phyloP scores from a whole-genome alignment of 2,797 vertebrate species.

The Acanthurus tractus region DNA sequence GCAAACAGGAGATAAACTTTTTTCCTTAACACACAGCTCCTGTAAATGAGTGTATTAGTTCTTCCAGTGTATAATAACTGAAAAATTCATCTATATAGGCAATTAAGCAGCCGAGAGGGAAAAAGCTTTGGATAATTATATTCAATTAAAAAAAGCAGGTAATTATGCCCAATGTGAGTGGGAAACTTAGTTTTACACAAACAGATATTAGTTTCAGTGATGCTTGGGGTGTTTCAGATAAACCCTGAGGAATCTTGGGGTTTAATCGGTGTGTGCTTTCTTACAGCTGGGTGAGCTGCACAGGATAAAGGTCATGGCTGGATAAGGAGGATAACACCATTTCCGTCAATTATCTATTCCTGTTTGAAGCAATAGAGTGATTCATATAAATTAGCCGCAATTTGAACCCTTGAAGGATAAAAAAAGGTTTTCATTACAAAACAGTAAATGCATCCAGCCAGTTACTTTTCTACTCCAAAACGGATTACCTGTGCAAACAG shows the following conservation, averaged over 20 bases:
- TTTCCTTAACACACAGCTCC: not conserved
- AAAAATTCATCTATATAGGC: constrained; percentile 40
- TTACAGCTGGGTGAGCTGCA: not conserved
- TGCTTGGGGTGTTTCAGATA: constrained; percentile 18
- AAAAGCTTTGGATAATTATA: constrained; percentile 52
- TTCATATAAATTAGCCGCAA: not conserved
- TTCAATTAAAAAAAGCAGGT: constrained; percentile 56
- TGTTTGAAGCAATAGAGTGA: not conserved
- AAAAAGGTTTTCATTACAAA: constrained; percentile 33
- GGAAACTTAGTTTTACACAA: constrained; percentile 53
- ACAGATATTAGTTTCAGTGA: constrained; percentile 40
- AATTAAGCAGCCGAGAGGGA: constrained; percentile 47
- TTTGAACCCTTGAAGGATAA: constrained; percentile 1
- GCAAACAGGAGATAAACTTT: not conserved
- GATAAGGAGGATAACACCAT: constrained; percentile 27
- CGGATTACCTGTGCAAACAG: constrained; percentile 62
- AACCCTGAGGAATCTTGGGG: constrained; percentile 39
- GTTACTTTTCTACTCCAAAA: constrained; percentile 46
- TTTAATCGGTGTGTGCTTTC: constrained; percentile 16
- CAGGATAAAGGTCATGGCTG: constrained; percentile 31
- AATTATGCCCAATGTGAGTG: constrained; percentile 60
- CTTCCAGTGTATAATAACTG: constrained; percentile 2
- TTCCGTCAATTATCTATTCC: not conserved
- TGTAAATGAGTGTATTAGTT: constrained; percentile 22
- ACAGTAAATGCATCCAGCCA: constrained; percentile 38